phyloP scores from a whole-genome alignment of 2,113 vertebrate species.

The Cichladusa arquata region DNA sequence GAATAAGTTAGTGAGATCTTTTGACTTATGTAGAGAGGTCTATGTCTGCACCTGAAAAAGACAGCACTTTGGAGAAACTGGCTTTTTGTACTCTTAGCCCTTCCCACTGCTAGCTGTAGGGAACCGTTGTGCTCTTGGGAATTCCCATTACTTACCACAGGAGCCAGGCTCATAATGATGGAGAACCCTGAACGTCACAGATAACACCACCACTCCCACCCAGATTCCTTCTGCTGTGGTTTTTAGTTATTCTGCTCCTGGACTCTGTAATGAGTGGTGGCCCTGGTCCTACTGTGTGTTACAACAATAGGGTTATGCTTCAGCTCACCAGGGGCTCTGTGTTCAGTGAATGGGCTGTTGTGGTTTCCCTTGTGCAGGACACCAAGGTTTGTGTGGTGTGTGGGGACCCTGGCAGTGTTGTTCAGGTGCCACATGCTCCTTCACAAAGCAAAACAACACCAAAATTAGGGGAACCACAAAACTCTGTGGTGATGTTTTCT shows the following conservation, averaged over 20 bases:
- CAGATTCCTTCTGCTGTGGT: background rate
- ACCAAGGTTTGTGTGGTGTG: accelerated
- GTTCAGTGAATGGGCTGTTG: background rate
- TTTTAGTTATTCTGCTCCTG: background rate
- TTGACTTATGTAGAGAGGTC: background rate
- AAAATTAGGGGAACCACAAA: background rate
- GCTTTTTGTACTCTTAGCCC: background rate
- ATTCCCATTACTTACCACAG: background rate
- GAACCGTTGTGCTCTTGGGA: background rate
- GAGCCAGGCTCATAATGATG: background rate
- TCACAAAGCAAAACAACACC: background rate
- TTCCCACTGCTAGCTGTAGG: background rate
- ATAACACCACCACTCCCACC: background rate
- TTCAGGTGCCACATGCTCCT: accelerated
- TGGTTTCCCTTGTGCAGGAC: background rate
- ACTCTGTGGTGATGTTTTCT: background rate
- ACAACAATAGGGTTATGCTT: background rate
- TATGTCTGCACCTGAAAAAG: background rate
- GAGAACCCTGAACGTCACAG: background rate
- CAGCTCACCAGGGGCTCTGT: background rate
- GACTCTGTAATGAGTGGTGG: background rate
- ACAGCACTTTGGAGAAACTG: background rate
- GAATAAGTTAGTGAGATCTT: background rate
- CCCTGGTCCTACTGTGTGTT: accelerated
- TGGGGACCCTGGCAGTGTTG: background rate